Evolutionary conservation across 2,797 vertebrate genomes (phyloP).

Genomic region (Lacerta viridis): DNA sequence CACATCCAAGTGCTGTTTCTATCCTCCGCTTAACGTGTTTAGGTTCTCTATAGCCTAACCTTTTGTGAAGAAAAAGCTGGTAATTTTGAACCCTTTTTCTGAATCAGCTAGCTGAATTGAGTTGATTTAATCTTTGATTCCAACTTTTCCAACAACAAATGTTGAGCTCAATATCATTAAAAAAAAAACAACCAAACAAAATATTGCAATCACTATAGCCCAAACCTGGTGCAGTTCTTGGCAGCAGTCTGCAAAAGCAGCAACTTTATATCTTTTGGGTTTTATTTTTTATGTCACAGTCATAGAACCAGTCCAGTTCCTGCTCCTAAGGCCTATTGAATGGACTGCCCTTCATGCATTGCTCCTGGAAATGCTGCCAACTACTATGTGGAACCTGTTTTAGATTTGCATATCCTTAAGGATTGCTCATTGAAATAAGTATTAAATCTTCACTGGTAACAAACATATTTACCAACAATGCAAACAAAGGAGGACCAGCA

Average conservation of each 20-base stretch:
- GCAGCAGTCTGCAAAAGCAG: too few species aligned
- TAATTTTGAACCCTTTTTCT: neutral
- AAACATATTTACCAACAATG: neutral
- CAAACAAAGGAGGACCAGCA: neutral
- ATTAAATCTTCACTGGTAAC: neutral
- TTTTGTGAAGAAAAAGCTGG: neutral
- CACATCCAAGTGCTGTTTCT: neutral
- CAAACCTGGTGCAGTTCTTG: too few species aligned
- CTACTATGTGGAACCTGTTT: neutral
- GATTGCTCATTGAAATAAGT: neutral
- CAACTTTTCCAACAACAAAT: too few species aligned
- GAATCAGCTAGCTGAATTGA: neutral
- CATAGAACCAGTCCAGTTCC: neutral
- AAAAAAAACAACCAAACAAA: too few species aligned
- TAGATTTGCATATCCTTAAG: neutral
- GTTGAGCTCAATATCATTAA: too few species aligned
- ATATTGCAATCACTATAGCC: too few species aligned
- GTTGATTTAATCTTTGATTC: too few species aligned
- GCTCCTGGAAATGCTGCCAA: neutral
- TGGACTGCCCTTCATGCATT: neutral
- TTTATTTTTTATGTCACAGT: neutral
- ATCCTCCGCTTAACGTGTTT: neutral
- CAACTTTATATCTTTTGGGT: neutral
- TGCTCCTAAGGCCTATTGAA: neutral
- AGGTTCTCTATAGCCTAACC: neutral